Conservation (phyloP, 2,888 invertebrate species). For the Gymnoscelis rufifasciata region DNA sequence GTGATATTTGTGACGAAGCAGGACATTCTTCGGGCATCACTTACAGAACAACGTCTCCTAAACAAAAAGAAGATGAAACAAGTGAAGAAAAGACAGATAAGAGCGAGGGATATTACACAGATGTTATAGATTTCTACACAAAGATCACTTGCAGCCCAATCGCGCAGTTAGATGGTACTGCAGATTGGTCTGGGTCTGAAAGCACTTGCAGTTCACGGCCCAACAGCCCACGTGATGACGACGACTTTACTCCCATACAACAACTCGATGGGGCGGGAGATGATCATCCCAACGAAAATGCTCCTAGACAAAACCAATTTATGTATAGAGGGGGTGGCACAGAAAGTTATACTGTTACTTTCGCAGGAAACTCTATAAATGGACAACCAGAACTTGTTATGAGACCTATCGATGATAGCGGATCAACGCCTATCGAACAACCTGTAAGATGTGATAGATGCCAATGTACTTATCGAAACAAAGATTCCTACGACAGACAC, state of each 20-base stretch:
- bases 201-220: constrained; percentile 71
- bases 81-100: constrained; percentile 58
- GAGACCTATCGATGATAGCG: constrained; percentile 64
- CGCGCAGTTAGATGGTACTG: constrained; percentile 84
- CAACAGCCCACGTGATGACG: constrained; percentile 59
- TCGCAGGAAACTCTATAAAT: constrained; percentile 71
- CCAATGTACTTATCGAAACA: constrained; percentile 90
- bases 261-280: constrained; percentile 86
- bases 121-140: constrained; percentile 75
- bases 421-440: constrained; percentile 76
- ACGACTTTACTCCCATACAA: constrained; percentile 75
- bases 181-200: constrained; percentile 82
- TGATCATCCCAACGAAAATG: constrained; percentile 63
- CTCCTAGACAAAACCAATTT: constrained; percentile 62
- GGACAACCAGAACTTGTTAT: constrained; percentile 71
- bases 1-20: constrained; percentile 54
- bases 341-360: constrained; percentile 73
- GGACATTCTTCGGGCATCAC: constrained; percentile 70
- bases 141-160: constrained; percentile 79
- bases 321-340: constrained; percentile 70
- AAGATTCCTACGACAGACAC: constrained; percentile 89
- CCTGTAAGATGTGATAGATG: constrained; percentile 93
- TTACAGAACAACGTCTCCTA: constrained; percentile 59
- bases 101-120: constrained; percentile 65
- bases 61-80: constrained; percentile 62